A percentile compares a stretch with the other conserved stretches of the same genome.
phyloP scores from a whole-genome alignment of 2,113 vertebrate genomes.

The Catagonus wagneri region DNA sequence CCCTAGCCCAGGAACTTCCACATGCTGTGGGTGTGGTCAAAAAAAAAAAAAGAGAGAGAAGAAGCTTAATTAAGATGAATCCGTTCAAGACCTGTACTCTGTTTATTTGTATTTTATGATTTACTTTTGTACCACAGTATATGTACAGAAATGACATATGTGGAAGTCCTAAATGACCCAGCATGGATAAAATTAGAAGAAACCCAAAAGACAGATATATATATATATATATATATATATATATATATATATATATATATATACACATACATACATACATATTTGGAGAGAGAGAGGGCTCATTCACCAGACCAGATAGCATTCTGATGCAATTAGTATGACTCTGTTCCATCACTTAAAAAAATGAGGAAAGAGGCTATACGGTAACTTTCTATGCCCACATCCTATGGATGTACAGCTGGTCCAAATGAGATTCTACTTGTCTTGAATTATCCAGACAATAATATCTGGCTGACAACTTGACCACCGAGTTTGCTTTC shows the following conservation, averaged over 20 bases:
- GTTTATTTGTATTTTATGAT: conserved; percentile 9
- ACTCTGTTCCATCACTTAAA: not conserved
- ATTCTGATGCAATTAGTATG: not conserved
- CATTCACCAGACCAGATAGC: not conserved
- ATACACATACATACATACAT: too few relatives aligned
- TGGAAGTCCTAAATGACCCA: not conserved
- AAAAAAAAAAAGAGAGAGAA: not conserved
- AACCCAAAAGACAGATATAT: not conserved
- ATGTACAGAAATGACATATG: not conserved
- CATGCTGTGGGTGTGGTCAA: too few relatives aligned
- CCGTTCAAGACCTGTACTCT: not conserved
- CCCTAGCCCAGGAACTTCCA: too few relatives aligned
- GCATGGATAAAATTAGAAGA: not conserved
- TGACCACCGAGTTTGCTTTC: not conserved
- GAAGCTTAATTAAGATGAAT: conserved; percentile 5
- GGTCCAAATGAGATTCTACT: not conserved
- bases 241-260: not conserved
- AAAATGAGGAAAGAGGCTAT: not conserved
- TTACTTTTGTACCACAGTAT: not conserved
- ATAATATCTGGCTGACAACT: not conserved
- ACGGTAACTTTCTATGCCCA: not conserved
- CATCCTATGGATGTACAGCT: not conserved
- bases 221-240: not conserved
- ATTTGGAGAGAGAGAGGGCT: not conserved
- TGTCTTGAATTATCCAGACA: not conserved